These are phyloP conservation scores for Melanotaenia maccullochi DNA, from an alignment of 2,797 vertebrate genomes.

Conservation along the genomic window DNA sequence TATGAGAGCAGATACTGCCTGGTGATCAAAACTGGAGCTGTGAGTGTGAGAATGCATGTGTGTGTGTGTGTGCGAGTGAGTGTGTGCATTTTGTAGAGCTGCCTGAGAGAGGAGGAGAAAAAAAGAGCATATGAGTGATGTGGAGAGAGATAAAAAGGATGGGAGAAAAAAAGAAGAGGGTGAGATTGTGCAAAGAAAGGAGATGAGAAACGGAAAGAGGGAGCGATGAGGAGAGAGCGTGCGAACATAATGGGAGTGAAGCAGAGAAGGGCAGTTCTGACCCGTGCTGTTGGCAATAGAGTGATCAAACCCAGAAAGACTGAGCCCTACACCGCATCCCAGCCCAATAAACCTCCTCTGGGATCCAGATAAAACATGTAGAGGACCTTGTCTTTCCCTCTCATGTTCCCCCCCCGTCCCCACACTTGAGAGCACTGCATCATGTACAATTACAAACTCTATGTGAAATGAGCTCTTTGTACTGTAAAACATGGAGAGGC, in stretches of 20 bases:
- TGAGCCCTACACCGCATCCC: conserved; percentile 66
- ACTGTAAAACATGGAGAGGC: conserved; percentile 63
- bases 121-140: conserved; percentile 67
- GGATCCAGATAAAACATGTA: conserved; percentile 74
- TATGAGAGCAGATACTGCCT: conserved; percentile 78
- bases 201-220: conserved; percentile 67
- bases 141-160: conserved; percentile 71
- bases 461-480: conserved; percentile 62
- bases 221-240: conserved; percentile 57
- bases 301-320: conserved; percentile 77
- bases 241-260: conserved; percentile 54
- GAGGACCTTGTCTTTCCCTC: conserved; percentile 72
- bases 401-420: conserved; percentile 54
- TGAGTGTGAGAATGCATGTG: conserved; percentile 22
- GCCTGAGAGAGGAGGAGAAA: conserved; percentile 44
- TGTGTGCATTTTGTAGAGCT: conserved; percentile 50
- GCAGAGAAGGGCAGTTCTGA: conserved; percentile 65
- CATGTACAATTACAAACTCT: conserved; percentile 65
- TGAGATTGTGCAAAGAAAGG: conserved; percentile 66
- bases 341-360: conserved; percentile 71
- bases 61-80: conserved; percentile 17
- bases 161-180: conserved; percentile 49
- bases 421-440: conserved; percentile 47
- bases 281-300: conserved; percentile 66
- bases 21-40: conserved; percentile 77